Evolutionary conservation across 1,140 invertebrate genomes (phyloP).

Genomic region (Drosophila watanabei): DNA sequence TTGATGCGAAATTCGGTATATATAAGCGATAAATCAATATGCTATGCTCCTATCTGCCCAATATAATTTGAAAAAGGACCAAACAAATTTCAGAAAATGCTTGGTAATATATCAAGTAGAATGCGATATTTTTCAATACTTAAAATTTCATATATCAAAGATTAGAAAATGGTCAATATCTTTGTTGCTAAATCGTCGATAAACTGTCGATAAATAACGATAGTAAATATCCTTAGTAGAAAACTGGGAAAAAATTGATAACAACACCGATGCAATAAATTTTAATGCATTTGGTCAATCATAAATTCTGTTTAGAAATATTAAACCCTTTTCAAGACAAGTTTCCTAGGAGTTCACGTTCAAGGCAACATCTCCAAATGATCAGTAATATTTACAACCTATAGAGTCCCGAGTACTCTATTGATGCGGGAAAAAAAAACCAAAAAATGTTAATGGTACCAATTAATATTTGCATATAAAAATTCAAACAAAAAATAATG

Average conservation of each 20-base stretch:
- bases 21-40: neutral
- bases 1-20: too few species aligned
- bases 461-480: conserved; percentile 1
- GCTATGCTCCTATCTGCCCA: too few species aligned
- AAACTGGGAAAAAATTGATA: too few species aligned
- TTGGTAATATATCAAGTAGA: too few species aligned
- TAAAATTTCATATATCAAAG: neutral
- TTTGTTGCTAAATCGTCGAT: too few species aligned
- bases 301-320: neutral
- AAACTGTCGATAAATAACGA: too few species aligned
- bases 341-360: neutral
- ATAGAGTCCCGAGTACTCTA: neutral
- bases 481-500: neutral
- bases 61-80: too few species aligned
- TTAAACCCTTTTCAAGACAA: neutral
- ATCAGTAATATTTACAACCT: neutral
- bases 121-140: neutral
- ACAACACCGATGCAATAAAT: too few species aligned
- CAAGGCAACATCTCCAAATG: neutral
- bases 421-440: neutral
- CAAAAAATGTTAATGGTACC: neutral
- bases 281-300: too few species aligned
- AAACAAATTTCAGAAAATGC: too few species aligned
- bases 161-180: neutral
- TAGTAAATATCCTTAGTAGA: too few species aligned